Evolutionary conservation across 2,888 invertebrate genomes (phyloP).

Genomic region (Macroteleia sp.): DNA sequence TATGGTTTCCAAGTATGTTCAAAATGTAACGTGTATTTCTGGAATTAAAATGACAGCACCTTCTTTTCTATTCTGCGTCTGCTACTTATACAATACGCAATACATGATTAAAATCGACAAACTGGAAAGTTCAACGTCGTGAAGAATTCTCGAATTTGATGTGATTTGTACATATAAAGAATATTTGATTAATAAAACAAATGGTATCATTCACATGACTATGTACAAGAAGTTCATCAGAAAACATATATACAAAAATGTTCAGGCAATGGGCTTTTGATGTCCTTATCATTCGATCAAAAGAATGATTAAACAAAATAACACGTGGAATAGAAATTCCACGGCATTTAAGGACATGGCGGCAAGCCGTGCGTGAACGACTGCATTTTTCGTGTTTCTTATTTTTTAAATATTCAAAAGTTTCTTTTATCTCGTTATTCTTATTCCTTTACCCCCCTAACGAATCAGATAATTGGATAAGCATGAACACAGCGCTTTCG

Average conservation of each 20-base stretch:
- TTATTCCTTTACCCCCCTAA: no score
- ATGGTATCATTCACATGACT: conserved; percentile 27
- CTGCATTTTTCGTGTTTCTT: not conserved
- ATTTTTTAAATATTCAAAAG: no score
- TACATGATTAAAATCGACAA: conserved; percentile 20
- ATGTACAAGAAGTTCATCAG: conserved; percentile 50
- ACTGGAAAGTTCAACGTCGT: conserved; percentile 34
- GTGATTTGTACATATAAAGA: conserved; percentile 58
- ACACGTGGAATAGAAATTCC: conserved; percentile 23
- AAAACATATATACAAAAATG: conserved; percentile 57
- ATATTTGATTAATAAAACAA: conserved; percentile 53
- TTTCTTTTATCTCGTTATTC: no score
- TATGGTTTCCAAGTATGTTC: no score
- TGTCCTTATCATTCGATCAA: conserved; percentile 39
- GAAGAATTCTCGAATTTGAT: conserved; percentile 37
- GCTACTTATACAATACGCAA: no score
- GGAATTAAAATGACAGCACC: no score
- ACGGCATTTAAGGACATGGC: conserved; percentile 23
- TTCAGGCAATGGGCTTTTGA: conserved; percentile 8
- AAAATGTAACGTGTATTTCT: no score
- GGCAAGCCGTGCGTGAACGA: conserved; percentile 22
- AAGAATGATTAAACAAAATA: conserved; percentile 44
- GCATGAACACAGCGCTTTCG: conserved; percentile 46
- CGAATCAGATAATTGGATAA: conserved; percentile 71
- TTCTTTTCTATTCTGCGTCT: no score